These are phyloP conservation scores for Zaprionus lineosus DNA, from an alignment of 2,888 invertebrate genomes.

Conservation along the genomic window DNA sequence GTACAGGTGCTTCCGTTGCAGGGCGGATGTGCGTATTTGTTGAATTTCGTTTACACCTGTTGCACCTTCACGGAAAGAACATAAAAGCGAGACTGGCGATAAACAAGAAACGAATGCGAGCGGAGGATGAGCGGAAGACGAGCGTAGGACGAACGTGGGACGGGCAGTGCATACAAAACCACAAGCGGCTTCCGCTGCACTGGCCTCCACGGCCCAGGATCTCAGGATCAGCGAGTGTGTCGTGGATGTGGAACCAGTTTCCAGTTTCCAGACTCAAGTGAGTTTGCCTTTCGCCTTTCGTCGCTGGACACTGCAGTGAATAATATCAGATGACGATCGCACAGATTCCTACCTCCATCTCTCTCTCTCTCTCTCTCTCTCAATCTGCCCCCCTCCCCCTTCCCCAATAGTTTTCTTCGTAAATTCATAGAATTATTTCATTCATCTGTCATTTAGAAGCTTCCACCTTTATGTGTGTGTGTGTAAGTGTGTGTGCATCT, in stretches of 20 bases:
- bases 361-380: neutral
- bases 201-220: constrained; percentile 1
- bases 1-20: constrained; percentile 54
- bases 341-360: neutral
- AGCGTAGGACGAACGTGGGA: no score
- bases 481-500: no score
- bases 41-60: constrained; percentile 74
- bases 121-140: constrained; percentile 2
- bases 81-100: constrained; percentile 30
- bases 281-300: constrained; percentile 49
- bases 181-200: constrained; percentile 69
- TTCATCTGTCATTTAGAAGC: constrained; percentile 78
- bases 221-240: constrained; percentile 20
- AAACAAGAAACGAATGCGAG: neutral
- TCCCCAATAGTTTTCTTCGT: constrained; percentile 33
- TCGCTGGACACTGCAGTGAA: constrained; percentile 21
- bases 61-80: constrained; percentile 52
- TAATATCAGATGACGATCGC: constrained; percentile 49
- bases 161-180: constrained; percentile 66
- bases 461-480: constrained; percentile 48
- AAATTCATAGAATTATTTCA: constrained; percentile 74
- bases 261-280: constrained; percentile 11
- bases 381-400: neutral
- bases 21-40: constrained; percentile 75
- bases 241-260: constrained; percentile 43